A percentile compares a stretch with the other conserved stretches of the same genome.
These are phyloP conservation scores for Leptopilina syphax DNA, from an alignment of 2,888 invertebrate genomes.

Conservation along the genomic window DNA sequence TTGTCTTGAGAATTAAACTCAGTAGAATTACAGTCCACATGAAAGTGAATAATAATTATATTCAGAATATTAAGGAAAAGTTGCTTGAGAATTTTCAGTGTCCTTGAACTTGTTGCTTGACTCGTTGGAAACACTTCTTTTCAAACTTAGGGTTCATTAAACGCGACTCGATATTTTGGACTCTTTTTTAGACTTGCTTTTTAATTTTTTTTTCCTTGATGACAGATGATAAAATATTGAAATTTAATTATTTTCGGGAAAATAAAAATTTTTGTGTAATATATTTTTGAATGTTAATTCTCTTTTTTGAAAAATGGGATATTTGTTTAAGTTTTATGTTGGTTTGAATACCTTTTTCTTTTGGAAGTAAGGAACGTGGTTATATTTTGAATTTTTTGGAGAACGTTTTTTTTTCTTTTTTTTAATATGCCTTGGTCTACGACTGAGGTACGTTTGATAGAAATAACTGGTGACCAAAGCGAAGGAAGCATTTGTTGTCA, in stretches of 20 bases:
- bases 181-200: not conserved
- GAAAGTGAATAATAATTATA: slow-evolving; percentile 23
- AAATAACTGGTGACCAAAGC: slow-evolving; percentile 41
- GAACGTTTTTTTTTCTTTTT: not conserved
- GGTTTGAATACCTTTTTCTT: too few relatives aligned
- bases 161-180: not conserved
- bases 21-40: slow-evolving; percentile 68
- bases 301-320: too few relatives aligned
- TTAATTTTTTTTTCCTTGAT: too few relatives aligned
- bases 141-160: not conserved
- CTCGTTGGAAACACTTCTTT: not conserved
- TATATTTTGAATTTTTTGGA: not conserved
- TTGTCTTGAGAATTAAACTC: slow-evolving; percentile 59
- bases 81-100: not conserved
- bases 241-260: too few relatives aligned
- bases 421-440: slow-evolving; percentile 12
- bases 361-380: slow-evolving; percentile 6
- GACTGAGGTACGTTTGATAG: slow-evolving; percentile 46
- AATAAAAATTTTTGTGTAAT: too few relatives aligned
- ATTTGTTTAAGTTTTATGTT: too few relatives aligned
- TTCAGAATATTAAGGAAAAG: not conserved
- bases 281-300: too few relatives aligned
- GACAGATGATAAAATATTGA: too few relatives aligned
- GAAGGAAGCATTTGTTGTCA: slow-evolving; percentile 52
- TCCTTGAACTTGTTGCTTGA: slow-evolving; percentile 35